Evolutionary conservation across 2,888 invertebrate genomes (phyloP).

Genomic region (Eilema caniola): DNA sequence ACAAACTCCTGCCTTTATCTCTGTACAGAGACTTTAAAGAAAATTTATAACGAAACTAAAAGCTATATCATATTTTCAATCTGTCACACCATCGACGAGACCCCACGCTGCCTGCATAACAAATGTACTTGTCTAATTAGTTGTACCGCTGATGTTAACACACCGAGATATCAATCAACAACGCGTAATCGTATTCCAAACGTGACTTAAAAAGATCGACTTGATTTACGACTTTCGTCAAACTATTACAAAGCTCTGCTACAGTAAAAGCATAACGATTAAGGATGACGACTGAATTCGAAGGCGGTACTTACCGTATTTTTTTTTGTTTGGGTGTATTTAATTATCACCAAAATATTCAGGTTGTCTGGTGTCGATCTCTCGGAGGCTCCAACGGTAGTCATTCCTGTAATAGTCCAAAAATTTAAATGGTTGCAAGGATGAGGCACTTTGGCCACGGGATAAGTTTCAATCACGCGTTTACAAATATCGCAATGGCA

Average conservation of each 20-base stretch:
- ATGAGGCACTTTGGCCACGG: no score
- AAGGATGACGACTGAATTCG: background rate
- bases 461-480: no score
- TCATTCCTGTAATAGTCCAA: background rate
- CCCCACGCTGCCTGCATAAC: constrained; percentile 57
- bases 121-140: constrained; percentile 60
- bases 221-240: constrained; percentile 26
- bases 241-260: constrained; percentile 19
- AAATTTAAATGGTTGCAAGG: no score
- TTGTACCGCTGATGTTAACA: constrained; percentile 64
- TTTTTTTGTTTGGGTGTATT: background rate
- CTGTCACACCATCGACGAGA: constrained; percentile 41
- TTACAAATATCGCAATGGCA: no score
- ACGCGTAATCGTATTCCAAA: constrained; percentile 51
- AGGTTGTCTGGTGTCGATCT: background rate
- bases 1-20: background rate
- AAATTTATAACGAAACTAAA: background rate
- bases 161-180: constrained; percentile 63
- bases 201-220: constrained; percentile 50
- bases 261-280: constrained; percentile 15
- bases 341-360: background rate
- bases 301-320: background rate
- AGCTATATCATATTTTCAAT: constrained; percentile 36
- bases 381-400: background rate
- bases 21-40: background rate